Evolutionary conservation across 2,113 vertebrate species (phyloP), one percentile per base, ranked within the genome.

Genomic region (Leptosomus discolor): DNA sequence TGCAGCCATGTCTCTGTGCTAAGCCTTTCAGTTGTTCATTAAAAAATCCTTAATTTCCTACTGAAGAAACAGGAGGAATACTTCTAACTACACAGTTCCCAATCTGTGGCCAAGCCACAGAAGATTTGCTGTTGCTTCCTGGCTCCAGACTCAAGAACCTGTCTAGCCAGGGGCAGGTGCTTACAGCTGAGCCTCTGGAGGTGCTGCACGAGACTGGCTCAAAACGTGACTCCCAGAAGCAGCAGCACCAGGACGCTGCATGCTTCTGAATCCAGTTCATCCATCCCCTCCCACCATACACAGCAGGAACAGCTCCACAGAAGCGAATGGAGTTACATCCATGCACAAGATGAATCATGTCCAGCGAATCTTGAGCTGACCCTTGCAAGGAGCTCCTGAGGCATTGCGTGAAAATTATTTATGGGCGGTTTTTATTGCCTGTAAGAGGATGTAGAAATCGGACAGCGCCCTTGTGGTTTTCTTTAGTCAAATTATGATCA

Each of bases 401-500:
- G 86, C 86, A 50, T 11, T n/a, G 53, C 8, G 10, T 45, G 48
- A 78, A 94, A 85, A 82, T 87, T 85, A 92, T 92, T 94, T 97
- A 90, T 61, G 81, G 73, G n/a, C 85, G 74, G 5, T 50, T 96
- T 97, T 96, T 96, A 94, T 91, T 79, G 87, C 87, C 45, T 76
- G 50, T 87, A 82, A 91, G 76, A 94, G 65, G 84, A 85, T 94
- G 95, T 96, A 94, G 95, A 92, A 95, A 94, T 92, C 5, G 0
- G 78, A 69, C 80, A 89, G 87, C 1, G 3, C 90, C 84, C 75
- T 76, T 92, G 92, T 82, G 92, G 93, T 88, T 96, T 97, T 90
- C 65, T 85, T 73, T 70, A 88, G 94, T 93, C 87, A 85, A 94
- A 93, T 87, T 96, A 87, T 76, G 85, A 94, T 86, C 91, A 79